These are phyloP conservation scores for Protodeltote pygarga DNA, from an alignment of 2,888 invertebrate species.

Conservation along the genomic window DNA sequence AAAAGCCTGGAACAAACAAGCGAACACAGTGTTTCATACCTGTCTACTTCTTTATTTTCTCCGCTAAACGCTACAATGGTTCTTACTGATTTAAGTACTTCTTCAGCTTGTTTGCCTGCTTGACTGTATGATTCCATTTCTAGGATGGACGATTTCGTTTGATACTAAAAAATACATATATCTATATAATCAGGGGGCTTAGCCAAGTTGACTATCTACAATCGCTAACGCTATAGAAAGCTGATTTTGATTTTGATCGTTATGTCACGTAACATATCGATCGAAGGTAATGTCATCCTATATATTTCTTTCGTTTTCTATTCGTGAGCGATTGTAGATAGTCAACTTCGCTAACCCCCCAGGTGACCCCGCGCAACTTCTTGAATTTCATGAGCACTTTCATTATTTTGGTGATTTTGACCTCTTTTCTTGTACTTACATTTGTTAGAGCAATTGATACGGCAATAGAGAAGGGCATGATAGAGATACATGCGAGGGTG, in stretches of 20 bases:
- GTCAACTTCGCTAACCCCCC: no score
- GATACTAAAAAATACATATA: conserved; percentile 76
- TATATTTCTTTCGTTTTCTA: no score
- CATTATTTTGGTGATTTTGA: no score
- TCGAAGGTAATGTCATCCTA: no score
- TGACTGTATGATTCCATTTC: conserved; percentile 92
- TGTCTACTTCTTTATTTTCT: conserved; percentile 90
- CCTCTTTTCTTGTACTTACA: conserved; percentile 73
- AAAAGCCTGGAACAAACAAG: neutral
- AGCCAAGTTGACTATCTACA: no score
- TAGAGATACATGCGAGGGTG: conserved; percentile 91
- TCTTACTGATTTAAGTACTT: conserved; percentile 90
- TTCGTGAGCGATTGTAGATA: no score
- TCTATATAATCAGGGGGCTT: no score
- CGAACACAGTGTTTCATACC: conserved; percentile 66
- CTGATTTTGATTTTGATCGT: no score
- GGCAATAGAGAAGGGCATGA: conserved; percentile 92
- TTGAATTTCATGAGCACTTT: no score
- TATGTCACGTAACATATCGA: no score
- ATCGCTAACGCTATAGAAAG: no score
- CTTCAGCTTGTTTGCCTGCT: conserved; percentile 92
- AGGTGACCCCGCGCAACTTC: no score
- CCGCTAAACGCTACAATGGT: conserved; percentile 93
- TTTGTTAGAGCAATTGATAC: conserved; percentile 91
- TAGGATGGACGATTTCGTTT: conserved; percentile 88